A percentile compares a stretch with the other conserved stretches of the same genome.
Evolutionary conservation across 2,888 invertebrate species (phyloP).

Genomic region (Drosophila koepferae): DNA sequence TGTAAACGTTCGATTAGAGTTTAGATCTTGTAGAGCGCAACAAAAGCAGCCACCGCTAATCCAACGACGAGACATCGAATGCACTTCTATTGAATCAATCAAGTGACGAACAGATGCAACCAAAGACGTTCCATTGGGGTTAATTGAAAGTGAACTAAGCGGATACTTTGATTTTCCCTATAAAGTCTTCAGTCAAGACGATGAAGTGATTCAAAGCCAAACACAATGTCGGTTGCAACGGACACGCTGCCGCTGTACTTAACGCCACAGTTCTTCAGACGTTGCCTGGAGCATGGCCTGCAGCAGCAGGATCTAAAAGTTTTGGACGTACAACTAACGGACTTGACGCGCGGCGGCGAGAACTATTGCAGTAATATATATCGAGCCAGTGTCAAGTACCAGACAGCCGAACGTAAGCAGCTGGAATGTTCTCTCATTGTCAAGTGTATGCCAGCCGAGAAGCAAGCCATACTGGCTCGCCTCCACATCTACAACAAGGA

Average conservation of each 20-base stretch:
- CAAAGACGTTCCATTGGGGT: conserved; percentile 56
- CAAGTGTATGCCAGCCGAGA: conserved; percentile 83
- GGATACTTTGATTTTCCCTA: conserved; percentile 55
- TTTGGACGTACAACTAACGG: conserved; percentile 63
- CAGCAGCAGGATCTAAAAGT: conserved; percentile 74
- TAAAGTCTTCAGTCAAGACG: conserved; percentile 36
- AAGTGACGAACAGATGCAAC: conserved; percentile 33
- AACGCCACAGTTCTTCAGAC: conserved; percentile 75
- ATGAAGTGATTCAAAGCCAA: conserved; percentile 31
- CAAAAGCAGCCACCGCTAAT: conserved; percentile 63
- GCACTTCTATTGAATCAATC: conserved; percentile 65
- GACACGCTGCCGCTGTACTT: conserved; percentile 63
- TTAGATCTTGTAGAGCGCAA: conserved; percentile 9
- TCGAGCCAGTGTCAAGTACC: conserved; percentile 72
- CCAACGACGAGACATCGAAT: conserved; percentile 35
- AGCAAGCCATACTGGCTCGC: conserved; percentile 84
- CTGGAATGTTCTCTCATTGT: conserved; percentile 68
- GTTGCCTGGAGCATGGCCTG: conserved; percentile 78
- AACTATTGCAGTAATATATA: conserved; percentile 84
- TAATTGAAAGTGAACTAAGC: conserved; percentile 49
- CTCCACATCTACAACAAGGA: conserved; percentile 85
- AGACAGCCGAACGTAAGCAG: conserved; percentile 40
- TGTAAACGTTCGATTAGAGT: no score
- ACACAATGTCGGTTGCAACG: conserved; percentile 52
- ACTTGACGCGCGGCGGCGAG: conserved; percentile 80